Conservation (phyloP, 1,140 invertebrate genomes). For the Drosophila aff. region DNA sequence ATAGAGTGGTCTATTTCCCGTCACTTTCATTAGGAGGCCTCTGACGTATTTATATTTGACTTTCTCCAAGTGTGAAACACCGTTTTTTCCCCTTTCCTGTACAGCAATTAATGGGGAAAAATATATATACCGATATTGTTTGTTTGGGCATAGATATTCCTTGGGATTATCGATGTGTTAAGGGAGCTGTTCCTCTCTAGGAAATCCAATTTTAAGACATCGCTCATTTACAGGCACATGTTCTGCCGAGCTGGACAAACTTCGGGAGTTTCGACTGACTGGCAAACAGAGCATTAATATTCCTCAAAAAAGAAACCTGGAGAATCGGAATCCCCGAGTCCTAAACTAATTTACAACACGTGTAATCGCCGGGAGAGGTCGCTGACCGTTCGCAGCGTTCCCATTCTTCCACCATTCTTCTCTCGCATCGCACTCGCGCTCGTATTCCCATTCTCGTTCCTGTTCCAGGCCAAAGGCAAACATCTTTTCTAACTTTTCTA, state of each 20-base stretch:
- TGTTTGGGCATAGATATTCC: not conserved
- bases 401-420: slow-evolving; percentile 36
- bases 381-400: slow-evolving; percentile 63
- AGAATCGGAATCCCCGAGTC: slow-evolving; percentile 56
- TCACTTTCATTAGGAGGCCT: not conserved
- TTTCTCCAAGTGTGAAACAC: slow-evolving; percentile 5
- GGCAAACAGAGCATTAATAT: slow-evolving; percentile 73
- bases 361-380: slow-evolving; percentile 72
- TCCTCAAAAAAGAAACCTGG: slow-evolving; percentile 35
- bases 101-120: not conserved
- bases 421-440: not conserved
- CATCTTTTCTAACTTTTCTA: slow-evolving; percentile 68
- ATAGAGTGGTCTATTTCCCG: too few species aligned
- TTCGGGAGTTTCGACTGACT: slow-evolving; percentile 1
- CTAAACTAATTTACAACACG: slow-evolving; percentile 83
- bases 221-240: slow-evolving; percentile 26
- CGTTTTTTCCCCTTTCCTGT: not conserved
- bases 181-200: not conserved
- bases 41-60: not conserved
- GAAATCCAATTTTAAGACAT: not conserved
- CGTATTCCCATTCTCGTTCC: slow-evolving; percentile 44
- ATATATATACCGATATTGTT: not conserved
- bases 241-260: slow-evolving; percentile 22
- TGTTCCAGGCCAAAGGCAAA: slow-evolving; percentile 68
- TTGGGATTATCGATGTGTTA: slow-evolving; percentile 6